Base-by-base conservation (phyloP, 2,888 invertebrate species). In the Philaethria dido region DNA sequence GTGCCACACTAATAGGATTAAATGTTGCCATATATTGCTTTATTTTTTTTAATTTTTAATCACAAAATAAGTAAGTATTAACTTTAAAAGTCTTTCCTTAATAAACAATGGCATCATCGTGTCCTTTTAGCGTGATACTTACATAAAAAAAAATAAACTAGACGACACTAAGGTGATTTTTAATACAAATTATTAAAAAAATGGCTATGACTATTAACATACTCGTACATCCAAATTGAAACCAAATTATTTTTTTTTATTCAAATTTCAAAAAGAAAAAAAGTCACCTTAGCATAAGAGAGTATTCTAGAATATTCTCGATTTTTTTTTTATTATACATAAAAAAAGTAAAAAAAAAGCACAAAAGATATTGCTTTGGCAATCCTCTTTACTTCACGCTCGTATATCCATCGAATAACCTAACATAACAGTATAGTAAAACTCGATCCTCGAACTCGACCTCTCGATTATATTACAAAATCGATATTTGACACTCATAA, bases 261-360 rank as follows among this genome's bases (percentile, higher is more conserved):
- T n/a, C n/a, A n/a, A n/a, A n/a, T n/a, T n/a, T n/a, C n/a, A n/a
- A n/a, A n/a, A n/a, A n/a, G n/a, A 11, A 3, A 39, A 47, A 45
- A 64, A 55, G 54, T 68, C 78, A 79, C 77, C 74, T 75, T 72
- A 73, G 73, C 62, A 74, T 69, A 65, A 33, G 42, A 62, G 47
- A 47, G 50, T 50, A 50, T 25, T 50, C 25, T 50, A 52, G 29
- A 29, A 29, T 16, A 52, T 52, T 29, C 50, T 29, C 29, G 39
- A 64, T 60, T 36, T 62, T 29, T 60, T 67, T 64, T 65, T 67
- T 66, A 63, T 48, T 42, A 68, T 45, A 69, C 57, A 50, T 68
- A 67, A 39, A 13, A 39, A 29, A 52, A 69, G 68, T 69, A 66
- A 69, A 42, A 45, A 61, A 65, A 44, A 22, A 13, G 69, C 69